Evolutionary conservation across 2,797 vertebrate species (phyloP), one percentile per base, ranked within the genome.

Genomic region (Dipus sagitta): DNA sequence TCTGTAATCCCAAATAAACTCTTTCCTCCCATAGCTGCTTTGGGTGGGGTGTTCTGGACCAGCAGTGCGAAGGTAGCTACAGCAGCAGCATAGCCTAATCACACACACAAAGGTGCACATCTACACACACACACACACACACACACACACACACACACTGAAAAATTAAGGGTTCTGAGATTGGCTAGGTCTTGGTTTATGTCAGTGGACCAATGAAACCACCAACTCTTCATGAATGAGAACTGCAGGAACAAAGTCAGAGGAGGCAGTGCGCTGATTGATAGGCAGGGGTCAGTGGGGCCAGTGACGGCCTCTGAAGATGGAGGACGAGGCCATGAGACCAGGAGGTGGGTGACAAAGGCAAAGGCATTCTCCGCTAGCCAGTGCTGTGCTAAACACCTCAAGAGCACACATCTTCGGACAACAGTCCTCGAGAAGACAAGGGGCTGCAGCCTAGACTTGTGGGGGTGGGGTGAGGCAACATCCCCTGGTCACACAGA

Each of bases 261-360:
- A 74, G 72, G 58, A 75, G 26, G n/a, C 0, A 0, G 21, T 1
- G 4, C 8, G 42, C 34, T 21, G 3, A 21, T 13, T 21, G 3
- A 21, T 13, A 32, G 65, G 47, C n/a, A 47, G 67, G 34, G 4
- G 30, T 14, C 9, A 30, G 52, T 18, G 67, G 34, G 4, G 30
- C 14, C 9, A 30, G 38, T 18, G 72, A 38, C 2, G 28, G n/a
- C 15, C 28, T 28, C 23, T 3, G 28, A 68, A 6, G 38, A 9
- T 0, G 38, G 77, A 87, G 26, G 75, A 70, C 64, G 75, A 58
- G 67, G 26, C 65, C 32, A 0, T 0, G 18, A 60, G 80, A 72
- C 11, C 38, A 71, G 32, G 6, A 52, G 5, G 34, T 0, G 3
- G 68, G 42, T 18, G 10, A 20, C 18, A 18, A 14, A 70, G 26